Evolutionary conservation across 2,888 invertebrate species (phyloP), one percentile per base, ranked within the genome.

Genomic region (Meteorus colon): DNA sequence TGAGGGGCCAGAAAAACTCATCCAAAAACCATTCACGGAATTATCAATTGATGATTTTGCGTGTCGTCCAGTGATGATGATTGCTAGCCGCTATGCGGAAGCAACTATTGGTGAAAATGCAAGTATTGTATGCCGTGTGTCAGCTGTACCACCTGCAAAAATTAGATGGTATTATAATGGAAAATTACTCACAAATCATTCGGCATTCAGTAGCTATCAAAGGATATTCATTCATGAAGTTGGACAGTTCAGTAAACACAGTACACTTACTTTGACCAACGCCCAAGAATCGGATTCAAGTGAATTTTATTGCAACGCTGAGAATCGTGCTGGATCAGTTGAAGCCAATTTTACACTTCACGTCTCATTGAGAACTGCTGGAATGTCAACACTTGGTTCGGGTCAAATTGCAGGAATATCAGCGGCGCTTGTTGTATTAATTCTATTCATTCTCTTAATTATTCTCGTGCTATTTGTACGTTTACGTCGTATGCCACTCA

Each of bases 101-200:
- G 95, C 95, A 0, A 92, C 93, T 4, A 93, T 95, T 78, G 96
- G 96, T 0, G 95, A 95, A 83, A 97, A 97, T 88, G 95, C 96
- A 12, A 96, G 96, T 12, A 93, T 97, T 70, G 92, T 93, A 4
- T 97, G 97, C 86, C 92, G 94, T 69, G 95, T 96, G 2, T 94
- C 95, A 83, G 96, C 96, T 0, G 92, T 95, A 73, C 97, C 97
- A 0, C 92, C 94, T 65, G 95, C 97, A 0, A 92, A 91, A 80
- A 93, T 97, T 77, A 95, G 94, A 84, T 97, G 97, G 97, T 96
- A 95, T 87, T 96, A 95, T 94, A 95, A 96, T 85, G 96, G 96
- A 0, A 92, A 95, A 67, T 90, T 94, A 76, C 91, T 97, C 78
- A 91, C 93, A 72, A 96, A 96, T 88, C 95, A 95, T 85, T 95